These are phyloP conservation scores for Liasis olivaceus DNA, from an alignment of 2,797 vertebrate species.

Conservation along the genomic window DNA sequence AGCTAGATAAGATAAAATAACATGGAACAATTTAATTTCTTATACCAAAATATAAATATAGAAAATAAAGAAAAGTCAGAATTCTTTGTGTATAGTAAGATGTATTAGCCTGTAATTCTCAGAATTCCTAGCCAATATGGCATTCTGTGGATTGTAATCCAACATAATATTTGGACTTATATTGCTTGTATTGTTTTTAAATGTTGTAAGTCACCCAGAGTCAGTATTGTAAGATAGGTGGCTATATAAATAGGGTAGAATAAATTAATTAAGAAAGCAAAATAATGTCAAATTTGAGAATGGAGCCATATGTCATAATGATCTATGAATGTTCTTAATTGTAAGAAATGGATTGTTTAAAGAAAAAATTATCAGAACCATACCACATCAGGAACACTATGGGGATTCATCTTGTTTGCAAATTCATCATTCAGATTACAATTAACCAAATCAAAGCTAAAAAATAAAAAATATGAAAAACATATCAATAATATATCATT, in stretches of 20 bases:
- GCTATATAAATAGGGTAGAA: not conserved
- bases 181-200: not conserved
- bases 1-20: not conserved
- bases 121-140: not conserved
- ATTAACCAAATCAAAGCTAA: conserved; percentile 93
- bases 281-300: not conserved
- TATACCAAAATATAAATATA: not conserved
- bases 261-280: not conserved
- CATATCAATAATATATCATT: not conserved
- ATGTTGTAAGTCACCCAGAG: not conserved
- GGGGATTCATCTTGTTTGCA: conserved; percentile 94
- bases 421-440: conserved; percentile 94
- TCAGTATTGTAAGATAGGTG: not conserved
- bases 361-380: conserved; percentile 37
- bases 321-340: not conserved
- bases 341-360: not conserved
- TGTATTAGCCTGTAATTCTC: not conserved
- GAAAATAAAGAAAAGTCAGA: not conserved
- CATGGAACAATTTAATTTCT: not conserved
- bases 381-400: conserved; percentile 93
- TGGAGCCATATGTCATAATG: not conserved
- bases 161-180: not conserved
- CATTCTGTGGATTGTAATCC: not conserved
- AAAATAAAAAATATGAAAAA: conserved; percentile 9
- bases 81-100: not conserved